Evolutionary conservation across 2,888 invertebrate genomes (phyloP).

Genomic region (Caenorhabditis becei): DNA sequence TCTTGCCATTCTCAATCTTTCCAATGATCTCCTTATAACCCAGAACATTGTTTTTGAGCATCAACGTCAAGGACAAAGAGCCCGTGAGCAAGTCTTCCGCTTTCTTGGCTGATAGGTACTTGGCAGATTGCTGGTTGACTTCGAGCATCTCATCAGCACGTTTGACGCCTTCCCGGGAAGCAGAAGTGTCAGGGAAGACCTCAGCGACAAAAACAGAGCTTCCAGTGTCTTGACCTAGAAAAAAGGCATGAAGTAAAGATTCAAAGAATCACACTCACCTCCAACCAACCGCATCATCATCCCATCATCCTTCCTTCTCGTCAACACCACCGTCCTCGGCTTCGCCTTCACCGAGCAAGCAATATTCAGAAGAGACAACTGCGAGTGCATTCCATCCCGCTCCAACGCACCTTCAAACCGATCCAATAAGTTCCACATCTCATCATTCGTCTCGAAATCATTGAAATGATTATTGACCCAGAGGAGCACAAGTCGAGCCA

Average conservation of each 20-base stretch:
- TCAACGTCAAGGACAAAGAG: conserved; percentile 87
- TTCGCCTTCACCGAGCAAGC: conserved; percentile 98
- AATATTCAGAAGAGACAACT: conserved; percentile 89
- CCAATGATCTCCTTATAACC: conserved; percentile 78
- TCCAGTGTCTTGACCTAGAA: conserved; percentile 44
- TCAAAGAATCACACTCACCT: conserved; percentile 14
- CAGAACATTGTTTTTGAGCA: conserved; percentile 96
- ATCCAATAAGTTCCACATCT: conserved; percentile 89
- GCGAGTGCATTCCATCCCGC: conserved; percentile 88
- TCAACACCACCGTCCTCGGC: conserved; percentile 92
- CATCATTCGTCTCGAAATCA: conserved; percentile 95
- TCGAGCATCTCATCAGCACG: conserved; percentile 93
- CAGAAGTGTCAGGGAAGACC: conserved; percentile 93
- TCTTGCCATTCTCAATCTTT: conserved; percentile 50
- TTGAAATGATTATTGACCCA: conserved; percentile 99
- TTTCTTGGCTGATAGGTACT: conserved; percentile 92
- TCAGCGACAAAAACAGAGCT: conserved; percentile 54
- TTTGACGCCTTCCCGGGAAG: conserved; percentile 95
- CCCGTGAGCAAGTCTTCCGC: conserved; percentile 69
- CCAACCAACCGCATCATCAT: conserved; percentile 60
- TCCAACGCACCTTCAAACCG: conserved; percentile 73
- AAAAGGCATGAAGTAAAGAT: background rate
- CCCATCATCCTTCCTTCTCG: conserved; percentile 51
- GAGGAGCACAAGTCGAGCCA: conserved; percentile 94
- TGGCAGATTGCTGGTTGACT: conserved; percentile 97